Evolutionary conservation across 2,113 vertebrate genomes (phyloP), one percentile per base, ranked within the genome.

Genomic region (Aptenodytes forsteri): DNA sequence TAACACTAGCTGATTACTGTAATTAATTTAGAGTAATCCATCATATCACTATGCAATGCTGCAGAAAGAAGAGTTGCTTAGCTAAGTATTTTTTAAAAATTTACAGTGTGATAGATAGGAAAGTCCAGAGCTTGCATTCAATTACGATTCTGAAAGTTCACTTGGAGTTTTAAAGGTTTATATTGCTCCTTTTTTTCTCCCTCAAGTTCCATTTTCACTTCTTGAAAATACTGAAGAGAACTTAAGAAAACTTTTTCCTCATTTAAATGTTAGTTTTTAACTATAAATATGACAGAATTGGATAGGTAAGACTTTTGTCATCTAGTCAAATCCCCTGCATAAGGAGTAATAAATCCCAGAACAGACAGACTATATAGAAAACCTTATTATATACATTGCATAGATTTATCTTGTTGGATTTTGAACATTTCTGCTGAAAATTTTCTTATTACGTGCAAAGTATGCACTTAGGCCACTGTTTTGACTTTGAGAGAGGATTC

Each of bases 11-110:
- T 95, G 90, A 97, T 97, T 96, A 95, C 46, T 69, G 46, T 54
- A 95, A 84, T 93, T 97, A 92, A 75, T 91, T 83, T 82, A 72
- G 18, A 90, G 62, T 49, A 96, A 94, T 95, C 58, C 64, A 93
- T 96, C 94, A 90, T 88, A 93, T 91, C 78, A 77, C n/a, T 83
- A 71, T 38, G 38, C 59, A 87, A 22, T 52, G 47, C 46, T 78
- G 47, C 36, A 95, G 61, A 92, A 92, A 79, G 55, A 88, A 82
- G 87, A 92, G 10, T 70, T 95, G 77, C 89, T 95, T 92, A 89
- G 64, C 44, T 83, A 65, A 44, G 34, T 75, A 9, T 80, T 87
- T 96, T 50, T 40, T 20, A 0, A 0, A 29, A 88, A 87, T 88
- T 93, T 96, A 95, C 30, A 88, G 81, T n/a, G 70, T 93, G 90